A percentile compares a stretch with the other conserved stretches of the same genome.
Conservation (phyloP, 2,797 vertebrate genomes). For the Halcyon chelicuti region DNA sequence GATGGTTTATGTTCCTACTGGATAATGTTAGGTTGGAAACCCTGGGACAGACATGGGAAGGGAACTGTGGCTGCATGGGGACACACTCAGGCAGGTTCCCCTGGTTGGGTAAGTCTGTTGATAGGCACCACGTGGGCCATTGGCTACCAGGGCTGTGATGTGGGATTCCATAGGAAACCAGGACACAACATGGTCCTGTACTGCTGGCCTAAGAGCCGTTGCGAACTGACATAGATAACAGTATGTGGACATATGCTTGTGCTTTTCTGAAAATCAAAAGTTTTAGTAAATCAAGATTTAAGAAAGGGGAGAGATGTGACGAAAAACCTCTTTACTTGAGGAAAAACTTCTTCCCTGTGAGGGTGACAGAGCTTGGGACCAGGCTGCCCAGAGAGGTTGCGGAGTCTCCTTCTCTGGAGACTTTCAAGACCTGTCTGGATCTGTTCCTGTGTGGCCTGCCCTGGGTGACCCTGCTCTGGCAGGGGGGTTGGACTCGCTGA, state of each 20-base stretch:
- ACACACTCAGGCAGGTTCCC: background rate
- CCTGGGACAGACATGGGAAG: background rate
- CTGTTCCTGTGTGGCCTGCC: too few relatives aligned
- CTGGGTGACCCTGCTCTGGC: too few relatives aligned
- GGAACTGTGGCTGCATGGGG: background rate
- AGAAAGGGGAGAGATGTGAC: background rate
- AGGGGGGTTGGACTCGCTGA: too few relatives aligned
- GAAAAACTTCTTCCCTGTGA: too few relatives aligned
- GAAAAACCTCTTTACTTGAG: too few relatives aligned
- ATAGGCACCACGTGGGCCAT: accelerated
- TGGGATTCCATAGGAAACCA: background rate
- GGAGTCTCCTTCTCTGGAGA: too few relatives aligned
- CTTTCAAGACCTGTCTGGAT: too few relatives aligned
- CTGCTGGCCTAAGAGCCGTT: background rate
- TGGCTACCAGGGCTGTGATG: background rate
- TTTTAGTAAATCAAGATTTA: background rate
- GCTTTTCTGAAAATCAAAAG: background rate
- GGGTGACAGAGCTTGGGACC: too few relatives aligned
- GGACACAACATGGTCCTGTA: background rate
- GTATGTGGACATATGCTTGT: conserved; percentile 1
- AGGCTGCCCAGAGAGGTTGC: too few relatives aligned
- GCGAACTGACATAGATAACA: background rate
- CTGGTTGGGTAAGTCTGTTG: background rate
- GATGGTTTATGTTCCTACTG: background rate
- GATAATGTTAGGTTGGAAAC: background rate